phyloP scores from a whole-genome alignment of 2,888 invertebrate species.

The Hedychridium roseum region DNA sequence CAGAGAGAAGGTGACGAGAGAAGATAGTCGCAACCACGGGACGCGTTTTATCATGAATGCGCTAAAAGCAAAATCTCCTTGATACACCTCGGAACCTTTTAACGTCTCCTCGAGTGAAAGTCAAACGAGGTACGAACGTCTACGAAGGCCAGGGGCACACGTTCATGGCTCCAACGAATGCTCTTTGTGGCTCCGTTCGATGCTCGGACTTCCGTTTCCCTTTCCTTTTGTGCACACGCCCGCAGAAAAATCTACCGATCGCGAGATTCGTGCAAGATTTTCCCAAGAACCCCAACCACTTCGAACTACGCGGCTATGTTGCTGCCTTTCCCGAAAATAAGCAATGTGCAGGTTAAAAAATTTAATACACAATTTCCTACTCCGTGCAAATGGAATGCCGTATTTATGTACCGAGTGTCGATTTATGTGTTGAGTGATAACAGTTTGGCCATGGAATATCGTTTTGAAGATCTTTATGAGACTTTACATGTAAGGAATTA shows the following conservation, averaged over 20 bases:
- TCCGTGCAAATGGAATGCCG: no score
- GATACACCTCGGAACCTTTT: constrained; percentile 62
- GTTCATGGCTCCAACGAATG: constrained; percentile 22
- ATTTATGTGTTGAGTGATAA: no score
- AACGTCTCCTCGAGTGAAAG: constrained; percentile 58
- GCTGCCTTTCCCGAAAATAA: no score
- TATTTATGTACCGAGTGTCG: no score
- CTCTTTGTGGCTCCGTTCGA: constrained; percentile 25
- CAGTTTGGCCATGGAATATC: no score
- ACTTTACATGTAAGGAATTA: no score
- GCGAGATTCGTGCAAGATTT: no score
- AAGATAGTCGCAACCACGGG: constrained; percentile 25
- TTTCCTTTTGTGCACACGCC: constrained; percentile 1
- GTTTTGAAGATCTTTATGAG: no score
- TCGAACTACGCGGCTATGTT: no score
- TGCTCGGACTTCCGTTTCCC: constrained; percentile 6
- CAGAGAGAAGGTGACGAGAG: constrained; percentile 17
- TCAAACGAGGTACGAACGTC: constrained; percentile 45
- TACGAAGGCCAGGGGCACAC: constrained; percentile 26
- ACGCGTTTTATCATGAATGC: constrained; percentile 61
- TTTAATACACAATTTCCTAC: no score
- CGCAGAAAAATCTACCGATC: background rate
- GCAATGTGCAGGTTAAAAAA: no score
- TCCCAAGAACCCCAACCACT: no score
- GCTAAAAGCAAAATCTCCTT: constrained; percentile 63